These are phyloP conservation scores for Scolopax mira DNA, from an alignment of 2,113 vertebrate genomes.

Conservation along the genomic window DNA sequence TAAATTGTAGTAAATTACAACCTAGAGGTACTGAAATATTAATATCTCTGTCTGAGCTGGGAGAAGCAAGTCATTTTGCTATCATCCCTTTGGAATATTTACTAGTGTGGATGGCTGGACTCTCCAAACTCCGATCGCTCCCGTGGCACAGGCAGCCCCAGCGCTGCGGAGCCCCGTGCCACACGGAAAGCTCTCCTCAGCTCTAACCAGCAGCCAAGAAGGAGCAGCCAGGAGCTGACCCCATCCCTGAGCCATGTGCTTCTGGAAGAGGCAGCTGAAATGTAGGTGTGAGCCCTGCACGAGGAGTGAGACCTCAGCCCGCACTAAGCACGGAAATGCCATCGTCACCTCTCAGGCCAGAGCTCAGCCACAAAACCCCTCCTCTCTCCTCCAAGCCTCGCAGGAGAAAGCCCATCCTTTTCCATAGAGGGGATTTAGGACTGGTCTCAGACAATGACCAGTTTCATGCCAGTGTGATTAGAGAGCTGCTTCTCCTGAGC, in stretches of 20 bases:
- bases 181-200: fast-evolving
- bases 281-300: fast-evolving
- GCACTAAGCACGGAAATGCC: fast-evolving
- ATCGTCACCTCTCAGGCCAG: background rate
- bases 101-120: background rate
- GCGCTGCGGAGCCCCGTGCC: fast-evolving
- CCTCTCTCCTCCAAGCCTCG: background rate
- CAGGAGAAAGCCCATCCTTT: background rate
- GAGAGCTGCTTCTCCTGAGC: background rate
- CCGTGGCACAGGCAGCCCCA: background rate
- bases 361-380: background rate
- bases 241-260: fast-evolving
- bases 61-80: constrained; percentile 40
- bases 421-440: fast-evolving
- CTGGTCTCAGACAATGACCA: background rate
- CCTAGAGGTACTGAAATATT: constrained; percentile 52
- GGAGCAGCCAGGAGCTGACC: background rate
- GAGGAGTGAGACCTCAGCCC: background rate
- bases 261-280: background rate
- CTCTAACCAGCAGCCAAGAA: background rate
- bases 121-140: background rate
- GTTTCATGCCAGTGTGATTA: background rate
- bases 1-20: constrained; percentile 53
- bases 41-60: constrained; percentile 18
- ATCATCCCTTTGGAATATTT: constrained; percentile 15